Conservation (phyloP, 2,888 invertebrate species). For the Tetropium fuscum region DNA sequence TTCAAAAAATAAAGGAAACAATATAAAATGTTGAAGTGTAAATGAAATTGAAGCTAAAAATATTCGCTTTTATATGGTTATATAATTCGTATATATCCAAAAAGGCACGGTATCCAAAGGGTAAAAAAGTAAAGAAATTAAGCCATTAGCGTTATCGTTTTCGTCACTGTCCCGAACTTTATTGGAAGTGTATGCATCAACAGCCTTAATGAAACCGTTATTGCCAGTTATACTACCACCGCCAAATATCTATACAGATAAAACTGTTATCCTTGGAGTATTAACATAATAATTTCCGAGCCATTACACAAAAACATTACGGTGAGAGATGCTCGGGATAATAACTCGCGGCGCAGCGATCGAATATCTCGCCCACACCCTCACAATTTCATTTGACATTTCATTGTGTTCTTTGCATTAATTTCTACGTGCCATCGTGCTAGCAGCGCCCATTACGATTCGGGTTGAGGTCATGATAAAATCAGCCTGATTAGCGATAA, state of each 20-base stretch:
- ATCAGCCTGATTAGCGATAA: slow-evolving; percentile 24
- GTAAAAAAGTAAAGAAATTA: no score
- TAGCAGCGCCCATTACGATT: slow-evolving; percentile 34
- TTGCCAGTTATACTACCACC: neutral
- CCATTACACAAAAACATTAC: neutral
- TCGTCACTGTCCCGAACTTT: no score
- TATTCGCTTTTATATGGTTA: no score
- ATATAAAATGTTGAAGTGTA: no score
- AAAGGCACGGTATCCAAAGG: no score
- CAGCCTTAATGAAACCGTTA: neutral
- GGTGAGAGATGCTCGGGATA: slow-evolving; percentile 10
- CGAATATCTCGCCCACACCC: slow-evolving; percentile 35
- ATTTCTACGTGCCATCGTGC: slow-evolving; percentile 36
- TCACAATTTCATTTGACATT: slow-evolving; percentile 46
- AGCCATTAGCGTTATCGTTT: no score
- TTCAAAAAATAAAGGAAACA: no score
- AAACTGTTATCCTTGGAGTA: neutral
- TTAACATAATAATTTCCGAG: neutral
- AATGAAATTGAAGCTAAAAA: no score
- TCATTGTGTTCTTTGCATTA: slow-evolving; percentile 45
- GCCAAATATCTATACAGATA: neutral
- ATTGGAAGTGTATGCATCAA: no score
- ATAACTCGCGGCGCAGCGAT: slow-evolving; percentile 10
- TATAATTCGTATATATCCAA: no score
- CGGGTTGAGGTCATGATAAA: slow-evolving; percentile 40